Conservation (phyloP, 2,888 invertebrate species). For the Lasiommata megera region DNA sequence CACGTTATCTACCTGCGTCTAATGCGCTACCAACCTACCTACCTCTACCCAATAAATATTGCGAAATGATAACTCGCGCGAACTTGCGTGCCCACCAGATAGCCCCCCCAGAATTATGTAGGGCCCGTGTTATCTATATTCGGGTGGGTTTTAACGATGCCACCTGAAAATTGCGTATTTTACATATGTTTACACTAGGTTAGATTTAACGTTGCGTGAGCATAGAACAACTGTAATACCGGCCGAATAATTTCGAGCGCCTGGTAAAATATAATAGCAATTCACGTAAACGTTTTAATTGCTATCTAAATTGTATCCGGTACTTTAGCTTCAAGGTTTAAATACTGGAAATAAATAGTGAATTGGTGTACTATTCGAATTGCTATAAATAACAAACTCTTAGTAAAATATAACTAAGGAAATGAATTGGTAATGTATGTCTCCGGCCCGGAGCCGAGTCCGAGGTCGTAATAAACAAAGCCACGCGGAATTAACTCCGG, state of each 20-base stretch:
- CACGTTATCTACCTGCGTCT: slow-evolving; percentile 65
- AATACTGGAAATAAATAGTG: too few species aligned
- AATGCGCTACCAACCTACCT: slow-evolving; percentile 39
- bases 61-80: slow-evolving; percentile 59
- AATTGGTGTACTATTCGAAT: too few species aligned
- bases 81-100: slow-evolving; percentile 39
- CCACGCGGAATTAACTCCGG: slow-evolving; percentile 1
- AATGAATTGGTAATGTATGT: slow-evolving; percentile 2
- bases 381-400: background rate
- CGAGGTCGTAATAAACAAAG: slow-evolving; percentile 3
- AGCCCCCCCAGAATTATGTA: slow-evolving; percentile 34
- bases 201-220: background rate
- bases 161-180: slow-evolving; percentile 23
- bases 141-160: slow-evolving; percentile 25
- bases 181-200: slow-evolving; percentile 10
- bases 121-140: slow-evolving; percentile 37
- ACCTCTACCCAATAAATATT: slow-evolving; percentile 56
- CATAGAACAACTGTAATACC: background rate
- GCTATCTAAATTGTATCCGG: background rate
- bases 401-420: background rate
- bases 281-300: background rate
- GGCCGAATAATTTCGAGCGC: background rate
- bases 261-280: slow-evolving; percentile 1
- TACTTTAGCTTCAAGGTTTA: background rate
- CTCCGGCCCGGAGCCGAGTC: background rate